These are phyloP conservation scores for Xestia rhomboidea DNA, from an alignment of 2,888 invertebrate species.

Conservation along the genomic window DNA sequence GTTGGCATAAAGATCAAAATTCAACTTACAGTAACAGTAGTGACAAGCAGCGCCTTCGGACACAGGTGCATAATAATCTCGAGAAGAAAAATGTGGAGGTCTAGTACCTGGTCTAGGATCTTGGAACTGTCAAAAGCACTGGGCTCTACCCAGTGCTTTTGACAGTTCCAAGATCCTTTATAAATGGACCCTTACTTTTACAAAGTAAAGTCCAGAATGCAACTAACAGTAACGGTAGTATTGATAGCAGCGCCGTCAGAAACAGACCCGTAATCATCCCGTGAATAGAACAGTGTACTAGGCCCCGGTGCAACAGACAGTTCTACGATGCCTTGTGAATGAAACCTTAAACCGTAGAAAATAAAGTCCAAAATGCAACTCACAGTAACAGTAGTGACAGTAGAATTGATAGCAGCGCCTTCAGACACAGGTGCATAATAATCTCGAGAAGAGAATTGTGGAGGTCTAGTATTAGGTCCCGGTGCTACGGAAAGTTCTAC, in stretches of 20 bases:
- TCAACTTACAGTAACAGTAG: slow-evolving; percentile 92
- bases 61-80: slow-evolving; percentile 96
- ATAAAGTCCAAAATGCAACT: slow-evolving; percentile 65
- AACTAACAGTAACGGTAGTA: no score
- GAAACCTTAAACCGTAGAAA: not conserved
- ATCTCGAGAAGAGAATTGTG: slow-evolving; percentile 94
- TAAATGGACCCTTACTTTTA: no score
- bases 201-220: no score
- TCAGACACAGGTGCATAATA: slow-evolving; percentile 97
- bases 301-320: slow-evolving; percentile 93
- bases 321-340: slow-evolving; percentile 96
- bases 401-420: slow-evolving; percentile 96
- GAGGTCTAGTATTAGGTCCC: slow-evolving; percentile 95
- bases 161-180: no score
- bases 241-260: no score
- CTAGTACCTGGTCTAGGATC: no score
- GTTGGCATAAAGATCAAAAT: not conserved
- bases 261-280: slow-evolving; percentile 91
- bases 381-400: slow-evolving; percentile 94
- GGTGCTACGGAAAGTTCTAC: slow-evolving; percentile 96
- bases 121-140: no score
- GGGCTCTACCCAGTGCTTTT: no score
- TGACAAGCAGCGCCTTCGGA: slow-evolving; percentile 94
- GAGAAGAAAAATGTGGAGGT: slow-evolving; percentile 95
- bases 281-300: slow-evolving; percentile 94